Base-by-base conservation (phyloP, 2,113 vertebrate genomes). In the Poecile atricapillus region DNA sequence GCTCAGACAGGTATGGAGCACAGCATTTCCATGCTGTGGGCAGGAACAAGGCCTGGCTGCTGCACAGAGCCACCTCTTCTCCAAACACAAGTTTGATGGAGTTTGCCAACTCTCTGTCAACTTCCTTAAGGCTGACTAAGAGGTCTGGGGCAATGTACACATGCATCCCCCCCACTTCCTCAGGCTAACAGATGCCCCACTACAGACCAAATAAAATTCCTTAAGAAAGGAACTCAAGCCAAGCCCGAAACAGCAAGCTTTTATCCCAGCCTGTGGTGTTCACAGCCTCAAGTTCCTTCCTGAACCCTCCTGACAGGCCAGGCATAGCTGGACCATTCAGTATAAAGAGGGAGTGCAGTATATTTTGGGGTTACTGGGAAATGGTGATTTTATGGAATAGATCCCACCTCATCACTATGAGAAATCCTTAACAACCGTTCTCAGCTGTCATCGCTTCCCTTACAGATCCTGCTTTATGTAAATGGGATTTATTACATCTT, bases 401-500 rank as follows among this genome's bases (percentile, higher is more conserved):
- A 59, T 67, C 37, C 74, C n/a, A 39, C 31, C 46, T 83, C n/a
- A 8, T 15, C 2, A 5, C 55, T 63, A 0, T 10, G 46, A 86
- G 50, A 74, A 64, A 50, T 92, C 97, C 97, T 98, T 98, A 98
- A 98, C 97, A 67, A 67, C 23, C 6, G 11, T 4, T 14, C 4
- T 33, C 96, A 99, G 99, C 97, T 98, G 24, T 98, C 98, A 0
- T 98, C 98, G 0, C 88, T 99, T 24, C 97, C 97, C 13, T 97
- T 99, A 44, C 99, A 99, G 79, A 60, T 98, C 9, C 90, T 99
- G 9, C 87, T 99, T 5, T 97, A 91, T 10, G 41, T 98, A 47
- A 98, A 98, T 8, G 94, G 96, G 3, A 3, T 95, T 13, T 99
- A 98, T 83, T 97, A 87, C 49, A 30, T 96, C 68, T 98, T 99